These are phyloP conservation scores for Sprattus sprattus DNA, from an alignment of 2,113 vertebrate species.

Conservation along the genomic window DNA sequence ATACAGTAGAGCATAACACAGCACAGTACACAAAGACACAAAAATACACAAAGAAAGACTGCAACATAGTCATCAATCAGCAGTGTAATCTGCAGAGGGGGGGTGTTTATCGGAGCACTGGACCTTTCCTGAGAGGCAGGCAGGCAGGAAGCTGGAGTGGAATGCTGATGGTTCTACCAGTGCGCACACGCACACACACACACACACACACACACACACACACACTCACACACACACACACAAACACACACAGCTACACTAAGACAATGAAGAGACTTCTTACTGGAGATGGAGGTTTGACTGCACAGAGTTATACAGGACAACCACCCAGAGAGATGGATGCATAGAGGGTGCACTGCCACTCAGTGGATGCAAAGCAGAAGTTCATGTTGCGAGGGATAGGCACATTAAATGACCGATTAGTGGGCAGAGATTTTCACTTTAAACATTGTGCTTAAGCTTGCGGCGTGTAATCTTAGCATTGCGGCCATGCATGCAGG, in stretches of 20 bases:
- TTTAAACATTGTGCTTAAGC: neutral
- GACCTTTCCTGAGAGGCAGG: neutral
- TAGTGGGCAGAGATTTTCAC: neutral
- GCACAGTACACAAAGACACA: neutral
- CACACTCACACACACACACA: conserved; percentile 13
- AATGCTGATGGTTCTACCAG: neutral
- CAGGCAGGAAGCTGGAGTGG: neutral
- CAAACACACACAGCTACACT: conserved; percentile 1
- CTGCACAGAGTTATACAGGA: neutral
- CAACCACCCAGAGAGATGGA: neutral
- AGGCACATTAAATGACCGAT: neutral
- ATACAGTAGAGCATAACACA: too few species aligned
- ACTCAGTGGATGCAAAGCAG: neutral
- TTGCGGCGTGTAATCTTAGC: neutral
- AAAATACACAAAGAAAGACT: neutral
- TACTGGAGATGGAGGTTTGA: neutral
- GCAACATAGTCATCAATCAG: neutral
- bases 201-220: conserved; percentile 20
- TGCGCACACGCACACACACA: neutral
- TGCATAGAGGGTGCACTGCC: neutral
- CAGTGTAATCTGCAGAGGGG: neutral
- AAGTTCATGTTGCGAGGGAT: neutral
- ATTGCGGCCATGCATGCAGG: neutral
- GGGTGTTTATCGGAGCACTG: neutral
- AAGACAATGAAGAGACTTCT: neutral